These are phyloP conservation scores for Episyrphus balteatus DNA, from an alignment of 1,140 invertebrate genomes.

Conservation along the genomic window DNA sequence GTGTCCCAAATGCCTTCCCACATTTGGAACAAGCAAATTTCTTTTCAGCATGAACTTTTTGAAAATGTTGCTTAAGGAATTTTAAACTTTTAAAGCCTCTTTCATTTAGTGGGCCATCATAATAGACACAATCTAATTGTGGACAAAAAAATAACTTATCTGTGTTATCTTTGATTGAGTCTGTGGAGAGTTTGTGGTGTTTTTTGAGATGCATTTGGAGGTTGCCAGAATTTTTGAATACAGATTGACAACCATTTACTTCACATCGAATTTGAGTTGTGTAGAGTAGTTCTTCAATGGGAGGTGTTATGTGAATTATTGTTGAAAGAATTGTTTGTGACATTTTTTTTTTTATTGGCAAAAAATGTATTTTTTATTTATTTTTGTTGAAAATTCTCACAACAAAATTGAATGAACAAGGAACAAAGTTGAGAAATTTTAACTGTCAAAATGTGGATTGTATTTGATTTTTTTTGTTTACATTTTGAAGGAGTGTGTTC, in stretches of 20 bases:
- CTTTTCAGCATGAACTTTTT: conserved; percentile 48
- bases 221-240: conserved; percentile 30
- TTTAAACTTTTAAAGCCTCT: conserved; percentile 26
- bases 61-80: conserved; percentile 41
- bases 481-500: too few relatives aligned
- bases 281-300: conserved; percentile 3
- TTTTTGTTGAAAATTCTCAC: too few relatives aligned
- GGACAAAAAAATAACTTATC: conserved; percentile 24
- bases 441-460: too few relatives aligned
- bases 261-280: conserved; percentile 14
- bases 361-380: too few relatives aligned
- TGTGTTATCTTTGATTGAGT: not conserved
- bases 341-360: too few relatives aligned
- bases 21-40: conserved; percentile 41
- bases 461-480: too few relatives aligned
- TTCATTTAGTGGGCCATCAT: conserved; percentile 7
- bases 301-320: conserved; percentile 2
- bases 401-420: too few relatives aligned
- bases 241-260: conserved; percentile 18
- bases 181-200: conserved; percentile 20
- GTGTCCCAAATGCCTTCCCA: conserved; percentile 43
- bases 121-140: conserved; percentile 19
- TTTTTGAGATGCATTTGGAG: conserved; percentile 26
- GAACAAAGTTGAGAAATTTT: too few relatives aligned
- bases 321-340: too few relatives aligned